Base-by-base conservation (phyloP, 2,797 vertebrate genomes). In the Xyrichtys novacula region DNA sequence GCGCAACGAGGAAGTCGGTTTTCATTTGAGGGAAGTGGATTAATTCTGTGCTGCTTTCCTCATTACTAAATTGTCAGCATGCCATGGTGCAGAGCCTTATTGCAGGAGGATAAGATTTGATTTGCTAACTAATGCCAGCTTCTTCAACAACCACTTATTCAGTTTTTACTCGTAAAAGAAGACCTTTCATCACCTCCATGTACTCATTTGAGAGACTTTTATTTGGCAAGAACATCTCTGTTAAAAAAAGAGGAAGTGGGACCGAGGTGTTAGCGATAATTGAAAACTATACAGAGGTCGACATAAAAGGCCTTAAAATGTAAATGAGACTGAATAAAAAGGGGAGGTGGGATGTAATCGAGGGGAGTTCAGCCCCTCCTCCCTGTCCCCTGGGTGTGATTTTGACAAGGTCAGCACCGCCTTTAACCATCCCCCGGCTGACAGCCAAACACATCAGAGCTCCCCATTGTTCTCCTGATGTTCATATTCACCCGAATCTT, bases 351-450 rank as follows among this genome's bases (percentile, higher is more conserved):
- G 61, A 20, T 38, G 43, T 55, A 65, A 64, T 71, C 5, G 36
- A 39, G 40, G 31, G 67, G 55, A n/a, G 10, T 23, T 65, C 20
- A 14, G 53, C 54, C 36, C 52, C 74, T 54, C 59, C 76, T 77
- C 71, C 14, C 5, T 20, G 56, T 88, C 89, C 63, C 81, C 5
- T 52, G 75, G 53, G 81, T 69, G 34, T 66, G 42, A 65, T 85
- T 81, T 66, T 76, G 81, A 81, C 86, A 89, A 90, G 89, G 85
- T 90, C 87, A 85, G 55, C 52, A 19, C 42, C 47, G 19, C 65
- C 71, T 79, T 86, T 81, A 78, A 42, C 65, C 68, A 54, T 67
- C 23, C 43, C 34, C 42, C 19, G 26, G 59, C 66, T 71, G 86
- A 74, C 62, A 78, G 71, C 63, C 60, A 46, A 79, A 81, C 72